A percentile compares a stretch with the other conserved stretches of the same genome.
Conservation (phyloP, 2,797 vertebrate species). For the Sebastes melanostomus region DNA sequence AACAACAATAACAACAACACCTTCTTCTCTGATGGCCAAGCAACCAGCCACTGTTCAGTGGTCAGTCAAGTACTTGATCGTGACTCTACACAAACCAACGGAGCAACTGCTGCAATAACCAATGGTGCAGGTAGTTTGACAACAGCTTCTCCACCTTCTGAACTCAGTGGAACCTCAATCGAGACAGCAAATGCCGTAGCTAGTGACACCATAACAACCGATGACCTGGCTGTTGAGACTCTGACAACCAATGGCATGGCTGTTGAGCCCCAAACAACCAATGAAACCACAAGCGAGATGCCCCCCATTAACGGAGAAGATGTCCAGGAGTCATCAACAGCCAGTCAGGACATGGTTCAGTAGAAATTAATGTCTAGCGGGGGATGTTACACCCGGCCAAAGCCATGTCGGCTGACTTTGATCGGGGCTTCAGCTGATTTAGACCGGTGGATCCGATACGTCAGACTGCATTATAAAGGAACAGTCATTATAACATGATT, state of each 20-base stretch:
- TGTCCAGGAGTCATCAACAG: conserved; percentile 3
- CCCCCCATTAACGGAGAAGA: neutral
- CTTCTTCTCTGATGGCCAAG: neutral
- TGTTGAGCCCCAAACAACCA: neutral
- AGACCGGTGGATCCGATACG: neutral
- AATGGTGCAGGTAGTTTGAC: neutral
- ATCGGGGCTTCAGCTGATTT: neutral
- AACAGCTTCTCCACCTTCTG: neutral
- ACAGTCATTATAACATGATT: conserved; percentile 1
- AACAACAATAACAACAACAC: conserved; percentile 68
- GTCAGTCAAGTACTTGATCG: neutral
- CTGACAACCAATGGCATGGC: neutral
- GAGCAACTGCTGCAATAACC: neutral
- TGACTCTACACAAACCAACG: neutral
- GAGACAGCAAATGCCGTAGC: neutral
- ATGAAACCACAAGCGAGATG: neutral
- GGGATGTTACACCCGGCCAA: neutral
- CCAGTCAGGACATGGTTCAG: neutral
- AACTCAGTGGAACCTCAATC: neutral
- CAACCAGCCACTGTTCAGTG: neutral
- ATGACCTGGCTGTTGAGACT: neutral
- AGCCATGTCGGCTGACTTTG: neutral
- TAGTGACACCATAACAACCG: neutral
- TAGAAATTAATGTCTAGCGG: neutral
- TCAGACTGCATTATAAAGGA: neutral